Evolutionary conservation across 2,888 invertebrate species (phyloP).

Genomic region (Dynastes hyllus): DNA sequence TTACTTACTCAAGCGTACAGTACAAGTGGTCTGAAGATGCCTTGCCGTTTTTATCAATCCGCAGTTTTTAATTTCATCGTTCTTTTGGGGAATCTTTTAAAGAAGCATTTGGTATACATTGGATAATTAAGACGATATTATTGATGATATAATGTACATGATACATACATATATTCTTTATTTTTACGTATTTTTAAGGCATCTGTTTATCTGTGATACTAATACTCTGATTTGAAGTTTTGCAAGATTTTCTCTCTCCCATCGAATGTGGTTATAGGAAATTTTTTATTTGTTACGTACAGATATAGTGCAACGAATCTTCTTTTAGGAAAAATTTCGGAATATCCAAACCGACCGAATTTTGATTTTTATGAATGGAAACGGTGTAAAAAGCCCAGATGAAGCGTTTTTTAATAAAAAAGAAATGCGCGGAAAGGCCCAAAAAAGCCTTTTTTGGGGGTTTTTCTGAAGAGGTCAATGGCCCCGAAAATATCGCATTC

Average conservation of each 20-base stretch:
- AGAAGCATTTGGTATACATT: constrained; percentile 1
- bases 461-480: too few relatives aligned
- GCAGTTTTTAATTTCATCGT: constrained; percentile 18
- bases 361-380: too few relatives aligned
- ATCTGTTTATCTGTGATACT: constrained; percentile 53
- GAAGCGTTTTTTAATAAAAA: too few relatives aligned
- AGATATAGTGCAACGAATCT: constrained; percentile 25
- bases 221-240: constrained; percentile 43
- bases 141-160: constrained; percentile 32
- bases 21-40: constrained; percentile 51
- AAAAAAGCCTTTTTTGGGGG: too few relatives aligned
- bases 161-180: constrained; percentile 25
- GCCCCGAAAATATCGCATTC: too few relatives aligned
- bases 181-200: constrained; percentile 40
- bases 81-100: constrained; percentile 11
- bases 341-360: too few relatives aligned
- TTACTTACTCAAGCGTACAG: constrained; percentile 46
- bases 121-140: constrained; percentile 32
- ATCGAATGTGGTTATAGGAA: constrained; percentile 32
- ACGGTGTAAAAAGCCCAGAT: too few relatives aligned
- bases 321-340: not conserved
- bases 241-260: constrained; percentile 27
- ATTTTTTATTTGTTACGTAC: constrained; percentile 32
- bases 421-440: too few relatives aligned
- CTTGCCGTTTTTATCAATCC: constrained; percentile 39